Percentiles rank a stretch among this genome's conserved stretches.
Conservation (phyloP, 2,888 invertebrate species). For the Drosophila formosana region DNA sequence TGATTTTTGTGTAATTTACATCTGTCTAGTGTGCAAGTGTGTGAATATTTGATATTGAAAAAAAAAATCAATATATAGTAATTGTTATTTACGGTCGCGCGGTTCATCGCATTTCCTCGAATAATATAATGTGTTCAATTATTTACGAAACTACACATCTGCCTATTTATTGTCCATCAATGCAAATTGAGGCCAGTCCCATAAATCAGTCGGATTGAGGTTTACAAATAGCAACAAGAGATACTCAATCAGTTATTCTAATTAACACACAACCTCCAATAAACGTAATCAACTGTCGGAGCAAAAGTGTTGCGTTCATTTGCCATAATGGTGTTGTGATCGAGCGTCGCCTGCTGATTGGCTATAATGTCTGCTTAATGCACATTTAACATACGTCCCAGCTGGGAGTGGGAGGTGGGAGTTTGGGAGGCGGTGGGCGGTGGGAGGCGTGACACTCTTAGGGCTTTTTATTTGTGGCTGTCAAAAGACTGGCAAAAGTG, state of each 20-base stretch:
- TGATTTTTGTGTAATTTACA: no score
- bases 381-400: constrained; percentile 57
- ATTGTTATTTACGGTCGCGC: no score
- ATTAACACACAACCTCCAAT: constrained; percentile 34
- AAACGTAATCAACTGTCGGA: constrained; percentile 37
- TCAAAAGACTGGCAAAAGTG: constrained; percentile 59
- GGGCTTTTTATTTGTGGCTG: constrained; percentile 60
- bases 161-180: constrained; percentile 15
- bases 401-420: neutral
- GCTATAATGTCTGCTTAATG: constrained; percentile 68
- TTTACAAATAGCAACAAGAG: constrained; percentile 35
- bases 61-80: no score
- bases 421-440: constrained; percentile 1
- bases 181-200: constrained; percentile 43
- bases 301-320: constrained; percentile 46
- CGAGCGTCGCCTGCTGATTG: constrained; percentile 65
- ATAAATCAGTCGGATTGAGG: constrained; percentile 43
- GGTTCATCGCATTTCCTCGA: neutral
- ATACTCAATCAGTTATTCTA: constrained; percentile 36
- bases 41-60: no score
- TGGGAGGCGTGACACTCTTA: constrained; percentile 39
- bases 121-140: neutral
- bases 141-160: neutral
- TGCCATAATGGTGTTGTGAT: constrained; percentile 55
- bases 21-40: no score